These are phyloP conservation scores for Myiozetetes cayanensis DNA, from an alignment of 2,113 vertebrate genomes.

Conservation along the genomic window DNA sequence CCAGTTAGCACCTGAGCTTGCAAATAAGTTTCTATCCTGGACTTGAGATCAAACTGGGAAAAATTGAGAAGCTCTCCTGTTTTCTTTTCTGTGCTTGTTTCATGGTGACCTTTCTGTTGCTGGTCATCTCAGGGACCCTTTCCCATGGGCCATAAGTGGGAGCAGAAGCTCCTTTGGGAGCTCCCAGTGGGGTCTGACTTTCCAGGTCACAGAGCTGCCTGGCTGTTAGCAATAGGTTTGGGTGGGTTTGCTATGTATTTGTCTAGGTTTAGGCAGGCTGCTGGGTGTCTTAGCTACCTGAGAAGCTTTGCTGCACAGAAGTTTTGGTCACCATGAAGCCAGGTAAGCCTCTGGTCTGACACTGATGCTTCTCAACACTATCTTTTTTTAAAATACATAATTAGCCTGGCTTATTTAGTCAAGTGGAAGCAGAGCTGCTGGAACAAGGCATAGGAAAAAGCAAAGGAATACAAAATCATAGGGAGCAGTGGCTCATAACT, in stretches of 20 bases:
- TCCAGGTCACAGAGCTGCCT: neutral
- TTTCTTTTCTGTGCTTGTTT: neutral
- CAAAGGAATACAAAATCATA: neutral
- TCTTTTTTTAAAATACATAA: neutral
- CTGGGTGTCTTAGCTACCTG: neutral
- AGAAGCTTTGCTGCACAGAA: neutral
- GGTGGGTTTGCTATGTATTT: neutral
- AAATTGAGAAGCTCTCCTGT: neutral
- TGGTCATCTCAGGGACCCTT: rapidly evolving
- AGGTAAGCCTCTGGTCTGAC: neutral
- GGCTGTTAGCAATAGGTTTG: neutral
- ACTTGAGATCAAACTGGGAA: neutral
- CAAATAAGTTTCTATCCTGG: neutral
- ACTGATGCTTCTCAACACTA: neutral
- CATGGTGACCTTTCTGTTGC: neutral
- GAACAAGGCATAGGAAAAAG: neutral
- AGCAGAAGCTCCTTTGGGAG: neutral
- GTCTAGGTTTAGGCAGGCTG: neutral
- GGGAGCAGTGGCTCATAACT: neutral
- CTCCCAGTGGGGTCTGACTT: neutral
- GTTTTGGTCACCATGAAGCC: neutral
- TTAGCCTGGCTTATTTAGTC: neutral
- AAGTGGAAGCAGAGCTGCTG: neutral
- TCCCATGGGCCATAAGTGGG: neutral
- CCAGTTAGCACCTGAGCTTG: neutral